Percentiles rank a stretch among this genome's conserved stretches.
Conservation (phyloP, 2,113 vertebrate genomes). For the Oncorhynchus kisutch region DNA sequence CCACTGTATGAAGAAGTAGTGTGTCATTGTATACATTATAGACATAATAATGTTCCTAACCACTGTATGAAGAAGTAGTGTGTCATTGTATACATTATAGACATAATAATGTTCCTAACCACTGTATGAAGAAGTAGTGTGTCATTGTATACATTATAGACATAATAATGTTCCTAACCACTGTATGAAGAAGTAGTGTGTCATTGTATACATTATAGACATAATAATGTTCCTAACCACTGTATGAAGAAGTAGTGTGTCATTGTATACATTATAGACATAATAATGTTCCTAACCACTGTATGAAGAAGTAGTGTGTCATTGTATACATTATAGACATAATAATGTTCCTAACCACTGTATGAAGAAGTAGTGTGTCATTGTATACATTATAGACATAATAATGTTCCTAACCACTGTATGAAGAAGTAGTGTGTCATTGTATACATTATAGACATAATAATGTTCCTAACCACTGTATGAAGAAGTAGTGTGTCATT, state of each 20-base stretch:
- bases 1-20: conserved; percentile 12
- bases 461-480: not conserved
- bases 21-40: conserved; percentile 1
- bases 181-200: conserved; percentile 17
- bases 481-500: conserved; percentile 17
- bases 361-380: conserved; percentile 17
- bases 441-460: not conserved
- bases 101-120: no score
- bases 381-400: not conserved
- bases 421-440: conserved; percentile 17
- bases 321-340: not conserved
- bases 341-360: not conserved
- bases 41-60: no score
- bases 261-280: not conserved
- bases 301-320: conserved; percentile 18
- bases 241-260: conserved; percentile 17
- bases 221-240: no score
- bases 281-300: no score
- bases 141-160: not conserved
- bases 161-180: no score
- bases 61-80: conserved; percentile 14
- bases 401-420: not conserved
- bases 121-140: conserved; percentile 15
- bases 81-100: not conserved
- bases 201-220: not conserved